Percentiles rank a stretch among this genome's conserved stretches.
Evolutionary conservation across 2,797 vertebrate genomes (phyloP).

Genomic region (Fistularia commersonii): DNA sequence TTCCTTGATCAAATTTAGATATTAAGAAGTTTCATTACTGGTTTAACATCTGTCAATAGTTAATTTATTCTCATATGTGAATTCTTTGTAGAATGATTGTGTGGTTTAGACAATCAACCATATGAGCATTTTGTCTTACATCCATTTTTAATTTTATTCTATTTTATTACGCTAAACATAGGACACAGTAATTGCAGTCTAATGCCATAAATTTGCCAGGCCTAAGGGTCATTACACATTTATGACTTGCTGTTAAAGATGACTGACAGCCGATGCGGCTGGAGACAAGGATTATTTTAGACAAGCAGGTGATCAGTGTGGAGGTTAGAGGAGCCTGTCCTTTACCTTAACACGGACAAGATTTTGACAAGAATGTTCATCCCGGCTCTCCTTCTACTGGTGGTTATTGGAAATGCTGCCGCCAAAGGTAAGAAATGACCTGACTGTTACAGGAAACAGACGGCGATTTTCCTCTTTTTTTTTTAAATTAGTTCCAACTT

Average conservation of each 20-base stretch:
- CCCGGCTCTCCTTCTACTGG: slow-evolving; percentile 46
- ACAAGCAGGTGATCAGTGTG: not conserved
- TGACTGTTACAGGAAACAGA: not conserved
- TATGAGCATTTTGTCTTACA: not conserved
- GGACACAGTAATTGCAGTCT: not conserved
- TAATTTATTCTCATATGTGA: not conserved
- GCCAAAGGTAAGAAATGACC: slow-evolving; percentile 54
- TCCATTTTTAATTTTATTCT: not conserved
- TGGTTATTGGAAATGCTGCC: slow-evolving; percentile 9
- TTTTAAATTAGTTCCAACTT: not conserved
- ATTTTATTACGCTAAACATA: not conserved
- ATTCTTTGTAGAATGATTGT: too few relatives aligned
- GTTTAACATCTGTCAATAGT: slow-evolving; percentile 16
- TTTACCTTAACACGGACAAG: slow-evolving; percentile 40
- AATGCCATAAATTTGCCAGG: slow-evolving; percentile 1
- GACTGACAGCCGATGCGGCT: slow-evolving; percentile 14
- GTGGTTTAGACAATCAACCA: not conserved
- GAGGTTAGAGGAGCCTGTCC: slow-evolving; percentile 4
- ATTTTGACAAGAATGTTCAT: slow-evolving; percentile 11
- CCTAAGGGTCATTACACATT: slow-evolving; percentile 15
- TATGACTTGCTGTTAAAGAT: slow-evolving; percentile 33
- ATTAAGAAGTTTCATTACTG: slow-evolving; percentile 4
- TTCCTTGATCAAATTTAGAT: not conserved
- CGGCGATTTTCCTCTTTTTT: not conserved
- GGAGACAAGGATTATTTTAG: slow-evolving; percentile 7